Evolutionary conservation across 1,140 invertebrate genomes (phyloP).

Genomic region (Belonocnema kinseyi): DNA sequence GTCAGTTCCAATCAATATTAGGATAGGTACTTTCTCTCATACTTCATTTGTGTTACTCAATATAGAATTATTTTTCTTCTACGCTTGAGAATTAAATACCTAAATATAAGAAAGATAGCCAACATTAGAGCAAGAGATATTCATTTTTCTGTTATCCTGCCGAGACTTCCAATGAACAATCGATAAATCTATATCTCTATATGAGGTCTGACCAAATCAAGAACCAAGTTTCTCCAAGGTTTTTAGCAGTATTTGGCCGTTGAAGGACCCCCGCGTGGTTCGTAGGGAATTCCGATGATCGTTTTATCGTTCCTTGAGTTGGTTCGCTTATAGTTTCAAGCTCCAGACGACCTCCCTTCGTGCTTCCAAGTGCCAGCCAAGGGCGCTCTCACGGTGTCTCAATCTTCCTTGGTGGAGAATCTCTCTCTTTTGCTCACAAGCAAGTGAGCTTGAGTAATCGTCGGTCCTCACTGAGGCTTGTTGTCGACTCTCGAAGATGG

Average conservation of each 20-base stretch:
- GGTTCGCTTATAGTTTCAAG: conserved; percentile 1
- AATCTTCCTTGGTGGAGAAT: conserved; percentile 1
- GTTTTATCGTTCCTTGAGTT: conserved; percentile 27
- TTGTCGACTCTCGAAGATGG: conserved; percentile 12
- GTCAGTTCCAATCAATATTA: no score
- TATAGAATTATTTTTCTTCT: no score
- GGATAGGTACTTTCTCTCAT: no score
- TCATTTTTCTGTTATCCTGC: neutral
- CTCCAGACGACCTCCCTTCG: conserved; percentile 20
- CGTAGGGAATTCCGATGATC: conserved; percentile 8
- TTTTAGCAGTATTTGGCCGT: conserved; percentile 36
- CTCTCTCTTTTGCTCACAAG: neutral
- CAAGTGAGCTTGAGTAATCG: conserved; percentile 24
- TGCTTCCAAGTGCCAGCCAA: conserved; percentile 14
- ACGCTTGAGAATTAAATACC: no score
- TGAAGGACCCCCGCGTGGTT: conserved; percentile 36
- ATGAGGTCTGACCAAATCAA: conserved; percentile 49
- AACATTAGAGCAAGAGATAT: neutral
- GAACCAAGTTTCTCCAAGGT: conserved; percentile 42
- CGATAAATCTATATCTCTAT: conserved; percentile 46
- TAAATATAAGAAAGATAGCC: neutral
- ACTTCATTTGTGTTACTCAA: no score
- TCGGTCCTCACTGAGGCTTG: conserved; percentile 10
- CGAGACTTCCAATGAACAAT: conserved; percentile 14
- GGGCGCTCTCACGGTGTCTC: conserved; percentile 6